Evolutionary conservation across 2,797 vertebrate genomes (phyloP).

Genomic region (Chelonia mydas): DNA sequence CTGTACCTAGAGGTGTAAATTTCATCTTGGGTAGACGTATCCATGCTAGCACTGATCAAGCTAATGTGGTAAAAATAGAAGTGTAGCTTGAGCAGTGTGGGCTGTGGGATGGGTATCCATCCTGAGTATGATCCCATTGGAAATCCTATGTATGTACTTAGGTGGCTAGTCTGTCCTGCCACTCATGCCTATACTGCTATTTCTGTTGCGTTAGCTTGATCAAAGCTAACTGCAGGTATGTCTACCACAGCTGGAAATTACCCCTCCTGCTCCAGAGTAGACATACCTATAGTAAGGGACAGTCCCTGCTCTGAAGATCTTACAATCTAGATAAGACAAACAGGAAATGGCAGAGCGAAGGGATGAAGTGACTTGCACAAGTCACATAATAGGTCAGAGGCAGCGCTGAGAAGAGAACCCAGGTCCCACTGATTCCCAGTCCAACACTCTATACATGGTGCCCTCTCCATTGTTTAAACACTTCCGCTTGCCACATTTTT

Average conservation of each 20-base stretch:
- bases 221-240: not conserved
- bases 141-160: not conserved
- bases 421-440: not conserved
- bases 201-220: not conserved
- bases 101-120: not conserved
- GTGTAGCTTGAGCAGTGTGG: not conserved
- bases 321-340: not conserved
- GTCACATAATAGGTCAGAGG: not conserved
- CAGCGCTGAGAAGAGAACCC: not conserved
- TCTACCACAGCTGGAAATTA: not conserved
- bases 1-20: not conserved
- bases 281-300: not conserved
- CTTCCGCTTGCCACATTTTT: not conserved
- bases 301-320: not conserved
- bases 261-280: not conserved
- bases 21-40: not conserved
- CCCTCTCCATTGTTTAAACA: not conserved
- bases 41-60: not conserved
- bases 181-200: not conserved
- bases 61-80: not conserved
- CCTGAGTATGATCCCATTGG: not conserved
- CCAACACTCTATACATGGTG: not conserved
- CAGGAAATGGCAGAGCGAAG: not conserved
- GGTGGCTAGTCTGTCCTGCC: not conserved
- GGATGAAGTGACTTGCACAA: not conserved